These are phyloP conservation scores for Galaxea fascicularis DNA, from an alignment of 92 coral and sea anemone species.

Conservation along the genomic window DNA sequence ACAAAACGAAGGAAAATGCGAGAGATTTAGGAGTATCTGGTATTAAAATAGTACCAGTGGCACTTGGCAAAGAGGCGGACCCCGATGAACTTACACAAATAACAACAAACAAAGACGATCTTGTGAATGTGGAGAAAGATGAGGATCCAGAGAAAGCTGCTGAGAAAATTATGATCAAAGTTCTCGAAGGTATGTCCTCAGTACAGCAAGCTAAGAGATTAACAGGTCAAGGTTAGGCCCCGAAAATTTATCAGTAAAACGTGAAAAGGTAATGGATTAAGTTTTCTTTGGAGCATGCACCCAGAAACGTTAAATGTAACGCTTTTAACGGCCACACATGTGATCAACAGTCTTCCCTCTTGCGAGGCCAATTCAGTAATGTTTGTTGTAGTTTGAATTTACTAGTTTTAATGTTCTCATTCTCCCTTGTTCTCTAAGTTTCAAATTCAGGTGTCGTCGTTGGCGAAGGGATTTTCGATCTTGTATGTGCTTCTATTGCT, in stretches of 20 bases:
- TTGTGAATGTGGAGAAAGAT: constrained; percentile 56
- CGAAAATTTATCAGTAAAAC: no score
- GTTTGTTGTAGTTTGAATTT: no score
- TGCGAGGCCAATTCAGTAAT: no score
- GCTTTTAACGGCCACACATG: no score
- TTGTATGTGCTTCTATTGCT: constrained; percentile 79
- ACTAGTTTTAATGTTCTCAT: no score
- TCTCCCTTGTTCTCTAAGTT: background rate
- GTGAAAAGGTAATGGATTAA: no score
- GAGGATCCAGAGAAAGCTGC: constrained; percentile 68
- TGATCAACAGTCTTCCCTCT: no score
- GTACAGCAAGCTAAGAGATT: background rate
- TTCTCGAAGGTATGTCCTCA: constrained; percentile 58
- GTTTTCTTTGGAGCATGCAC: no score
- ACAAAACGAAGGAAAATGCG: constrained; percentile 45
- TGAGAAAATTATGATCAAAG: constrained; percentile 77
- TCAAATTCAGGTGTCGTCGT: constrained; percentile 17
- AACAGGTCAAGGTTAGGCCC: no score
- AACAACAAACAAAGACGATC: constrained; percentile 64
- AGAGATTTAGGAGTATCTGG: constrained; percentile 57
- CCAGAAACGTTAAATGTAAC: no score
- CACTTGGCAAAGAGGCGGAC: constrained; percentile 71
- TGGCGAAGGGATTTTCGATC: constrained; percentile 60
- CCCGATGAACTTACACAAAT: constrained; percentile 52
- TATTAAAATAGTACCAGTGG: constrained; percentile 86